A percentile compares a stretch with the other conserved stretches of the same genome.
Evolutionary conservation across 2,113 vertebrate species (phyloP).

Genomic region (Colaptes auratus): DNA sequence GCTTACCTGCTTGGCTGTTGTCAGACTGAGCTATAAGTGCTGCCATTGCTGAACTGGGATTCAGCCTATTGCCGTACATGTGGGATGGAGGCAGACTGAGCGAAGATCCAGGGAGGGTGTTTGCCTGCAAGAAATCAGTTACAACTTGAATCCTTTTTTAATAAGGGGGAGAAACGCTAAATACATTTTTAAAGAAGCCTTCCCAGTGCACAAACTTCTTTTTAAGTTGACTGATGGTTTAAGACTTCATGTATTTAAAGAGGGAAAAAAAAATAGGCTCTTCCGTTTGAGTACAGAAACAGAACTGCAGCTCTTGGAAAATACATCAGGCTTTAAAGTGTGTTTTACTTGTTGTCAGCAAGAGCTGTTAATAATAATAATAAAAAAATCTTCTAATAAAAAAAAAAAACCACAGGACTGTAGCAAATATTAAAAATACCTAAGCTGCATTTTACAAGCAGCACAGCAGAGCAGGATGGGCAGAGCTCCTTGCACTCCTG

Average conservation of each 20-base stretch:
- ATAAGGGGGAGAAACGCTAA: background rate
- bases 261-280: too few relatives aligned
- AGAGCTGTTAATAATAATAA: background rate
- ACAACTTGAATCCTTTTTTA: background rate
- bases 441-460: slow-evolving; percentile 4
- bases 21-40: slow-evolving; percentile 90
- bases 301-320: background rate
- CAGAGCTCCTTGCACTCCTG: background rate
- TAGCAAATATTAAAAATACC: background rate
- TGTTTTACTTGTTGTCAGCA: background rate
- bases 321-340: background rate
- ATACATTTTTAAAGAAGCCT: background rate
- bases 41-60: slow-evolving; percentile 88
- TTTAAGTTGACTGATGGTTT: background rate
- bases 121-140: slow-evolving; percentile 80
- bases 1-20: slow-evolving; percentile 89
- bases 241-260: background rate
- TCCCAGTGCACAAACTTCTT: background rate
- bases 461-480: background rate
- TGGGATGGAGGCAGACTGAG: slow-evolving; percentile 89
- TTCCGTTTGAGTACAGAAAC: background rate
- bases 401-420: background rate
- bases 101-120: slow-evolving; percentile 86
- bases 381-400: background rate
- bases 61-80: slow-evolving; percentile 90